A percentile compares a stretch with the other conserved stretches of the same genome.
Conservation (phyloP, 2,888 invertebrate species). For the Cryptus viduatorius region DNA sequence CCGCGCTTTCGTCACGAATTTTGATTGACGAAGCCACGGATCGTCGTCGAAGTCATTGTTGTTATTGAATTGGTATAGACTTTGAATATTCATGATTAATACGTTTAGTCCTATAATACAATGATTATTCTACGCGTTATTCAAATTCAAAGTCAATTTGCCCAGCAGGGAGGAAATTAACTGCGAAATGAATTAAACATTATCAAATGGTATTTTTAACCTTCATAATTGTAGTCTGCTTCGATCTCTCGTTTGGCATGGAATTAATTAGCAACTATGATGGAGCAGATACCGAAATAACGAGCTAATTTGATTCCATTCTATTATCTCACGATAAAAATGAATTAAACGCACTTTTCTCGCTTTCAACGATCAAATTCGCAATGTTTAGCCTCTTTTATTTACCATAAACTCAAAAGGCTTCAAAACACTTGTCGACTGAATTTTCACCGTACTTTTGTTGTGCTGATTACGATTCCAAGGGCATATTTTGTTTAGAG, state of each 20-base stretch:
- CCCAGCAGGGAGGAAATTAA: neutral
- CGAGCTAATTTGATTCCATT: neutral
- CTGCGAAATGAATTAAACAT: neutral
- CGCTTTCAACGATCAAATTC: too few species aligned
- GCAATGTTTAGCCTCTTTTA: too few species aligned
- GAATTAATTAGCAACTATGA: neutral
- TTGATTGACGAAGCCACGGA: neutral
- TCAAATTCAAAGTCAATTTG: neutral
- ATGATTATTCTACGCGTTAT: neutral
- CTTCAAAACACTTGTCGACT: too few species aligned
- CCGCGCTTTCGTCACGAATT: neutral
- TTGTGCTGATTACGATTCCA: too few species aligned
- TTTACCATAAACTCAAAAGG: too few species aligned
- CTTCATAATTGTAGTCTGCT: neutral
- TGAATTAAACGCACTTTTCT: too few species aligned
- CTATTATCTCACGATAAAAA: neutral
- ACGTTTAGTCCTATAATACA: neutral
- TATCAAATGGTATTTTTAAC: neutral
- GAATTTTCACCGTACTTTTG: too few species aligned
- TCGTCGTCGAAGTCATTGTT: neutral
- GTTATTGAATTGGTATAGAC: neutral
- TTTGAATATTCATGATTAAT: conserved; percentile 1
- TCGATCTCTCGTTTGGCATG: too few species aligned
- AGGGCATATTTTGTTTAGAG: too few species aligned
- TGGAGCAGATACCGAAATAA: conserved; percentile 1